Evolutionary conservation across 2,113 vertebrate genomes (phyloP).

Genomic region (Mastomys coucha): DNA sequence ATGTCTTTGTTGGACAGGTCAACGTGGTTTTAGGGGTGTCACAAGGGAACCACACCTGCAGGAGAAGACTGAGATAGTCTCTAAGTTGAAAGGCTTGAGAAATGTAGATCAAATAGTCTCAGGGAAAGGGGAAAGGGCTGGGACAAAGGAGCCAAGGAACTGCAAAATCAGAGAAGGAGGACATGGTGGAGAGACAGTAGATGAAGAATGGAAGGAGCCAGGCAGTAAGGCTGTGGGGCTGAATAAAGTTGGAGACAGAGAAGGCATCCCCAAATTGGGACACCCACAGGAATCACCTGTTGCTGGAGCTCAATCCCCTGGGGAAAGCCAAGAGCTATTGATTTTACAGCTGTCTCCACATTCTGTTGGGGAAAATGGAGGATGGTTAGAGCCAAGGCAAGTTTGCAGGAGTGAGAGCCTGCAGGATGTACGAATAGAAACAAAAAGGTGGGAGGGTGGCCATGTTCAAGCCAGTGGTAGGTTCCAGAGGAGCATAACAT

Average conservation of each 20-base stretch:
- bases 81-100: neutral
- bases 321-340: too few relatives aligned
- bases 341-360: neutral
- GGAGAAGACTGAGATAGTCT: neutral
- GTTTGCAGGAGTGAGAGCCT: neutral
- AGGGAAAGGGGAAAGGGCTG: too few relatives aligned
- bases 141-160: rapidly evolving
- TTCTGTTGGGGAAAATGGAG: neutral
- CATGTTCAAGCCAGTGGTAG: rapidly evolving
- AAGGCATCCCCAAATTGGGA: neutral
- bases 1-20: rapidly evolving
- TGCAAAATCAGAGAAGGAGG: too few relatives aligned
- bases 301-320: too few relatives aligned
- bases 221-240: neutral
- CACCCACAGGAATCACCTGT: too few relatives aligned
- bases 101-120: neutral
- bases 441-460: neutral
- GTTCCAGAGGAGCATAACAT: too few relatives aligned
- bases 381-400: neutral
- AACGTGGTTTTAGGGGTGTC: rapidly evolving
- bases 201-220: neutral
- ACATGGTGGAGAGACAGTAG: neutral
- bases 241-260: neutral
- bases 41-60: neutral
- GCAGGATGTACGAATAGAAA: neutral